A percentile compares a stretch with the other conserved stretches of the same genome.
Evolutionary conservation across 2,797 vertebrate genomes (phyloP).

Genomic region (Macrochelys suwanniensis): DNA sequence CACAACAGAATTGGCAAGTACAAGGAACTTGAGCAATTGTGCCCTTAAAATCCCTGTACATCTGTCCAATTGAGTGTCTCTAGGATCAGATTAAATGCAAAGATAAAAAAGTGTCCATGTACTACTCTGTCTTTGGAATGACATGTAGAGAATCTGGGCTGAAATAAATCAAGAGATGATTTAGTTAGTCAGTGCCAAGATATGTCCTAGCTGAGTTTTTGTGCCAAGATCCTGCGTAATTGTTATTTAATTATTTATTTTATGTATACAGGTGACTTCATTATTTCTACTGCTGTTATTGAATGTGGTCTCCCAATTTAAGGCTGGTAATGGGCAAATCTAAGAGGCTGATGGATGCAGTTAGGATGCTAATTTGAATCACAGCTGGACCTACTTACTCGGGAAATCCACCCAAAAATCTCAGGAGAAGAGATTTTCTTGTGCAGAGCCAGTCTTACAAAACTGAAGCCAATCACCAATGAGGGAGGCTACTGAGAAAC

Average conservation of each 20-base stretch:
- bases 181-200: not conserved
- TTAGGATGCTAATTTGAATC: conserved; percentile 61
- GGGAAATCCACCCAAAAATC: conserved; percentile 5
- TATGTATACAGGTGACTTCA: not conserved
- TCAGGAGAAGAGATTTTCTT: conserved; percentile 40
- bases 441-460: conserved; percentile 30
- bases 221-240: not conserved
- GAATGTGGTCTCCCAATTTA: conserved; percentile 1
- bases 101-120: not conserved
- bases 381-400: conserved; percentile 24
- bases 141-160: not conserved
- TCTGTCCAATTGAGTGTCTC: not conserved
- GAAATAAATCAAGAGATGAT: not conserved
- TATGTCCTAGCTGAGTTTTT: not conserved
- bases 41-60: not conserved
- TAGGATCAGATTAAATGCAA: conserved; percentile 21
- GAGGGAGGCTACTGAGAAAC: not conserved
- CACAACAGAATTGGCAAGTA: conserved; percentile 8
- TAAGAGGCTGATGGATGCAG: conserved; percentile 23
- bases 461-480: conserved; percentile 46
- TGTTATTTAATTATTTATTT: not conserved
- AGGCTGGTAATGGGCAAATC: not conserved
- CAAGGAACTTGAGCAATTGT: conserved; percentile 33
- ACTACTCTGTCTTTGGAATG: not conserved
- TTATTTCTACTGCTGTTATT: not conserved